Evolutionary conservation across 2,113 vertebrate species (phyloP).

Genomic region (Pelmatolapia mariae): DNA sequence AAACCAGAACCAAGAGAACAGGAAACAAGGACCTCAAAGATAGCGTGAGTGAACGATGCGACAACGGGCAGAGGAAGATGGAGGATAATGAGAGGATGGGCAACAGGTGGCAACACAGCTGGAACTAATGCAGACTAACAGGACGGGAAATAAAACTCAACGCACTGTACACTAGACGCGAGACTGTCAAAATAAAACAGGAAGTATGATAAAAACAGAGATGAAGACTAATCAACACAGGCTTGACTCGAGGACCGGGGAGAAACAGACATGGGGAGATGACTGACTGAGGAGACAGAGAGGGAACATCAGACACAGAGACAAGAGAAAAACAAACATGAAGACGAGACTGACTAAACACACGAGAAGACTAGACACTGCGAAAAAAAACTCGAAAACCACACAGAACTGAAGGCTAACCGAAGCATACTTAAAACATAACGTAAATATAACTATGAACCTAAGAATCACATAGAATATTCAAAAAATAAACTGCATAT

Average conservation of each 20-base stretch:
- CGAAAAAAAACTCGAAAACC: accelerated
- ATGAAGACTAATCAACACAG: background rate
- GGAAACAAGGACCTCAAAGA: background rate
- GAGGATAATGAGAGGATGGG: background rate
- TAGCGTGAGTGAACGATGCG: background rate
- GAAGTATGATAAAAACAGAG: background rate
- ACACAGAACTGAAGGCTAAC: background rate
- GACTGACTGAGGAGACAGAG: background rate
- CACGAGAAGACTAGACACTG: background rate
- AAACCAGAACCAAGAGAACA: background rate
- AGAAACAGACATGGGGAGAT: background rate
- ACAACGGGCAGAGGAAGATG: background rate
- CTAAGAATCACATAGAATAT: background rate
- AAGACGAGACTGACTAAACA: background rate
- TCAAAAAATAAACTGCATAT: background rate
- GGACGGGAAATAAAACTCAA: background rate
- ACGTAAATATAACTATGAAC: background rate
- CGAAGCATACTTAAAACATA: background rate
- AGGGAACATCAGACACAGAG: background rate
- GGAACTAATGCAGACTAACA: background rate
- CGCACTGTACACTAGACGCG: background rate
- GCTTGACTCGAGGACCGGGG: background rate
- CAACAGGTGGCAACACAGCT: background rate
- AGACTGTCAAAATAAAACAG: background rate
- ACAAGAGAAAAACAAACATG: background rate